These are phyloP conservation scores for Oreortyx pictus DNA, from an alignment of 2,797 vertebrate genomes.

Conservation along the genomic window DNA sequence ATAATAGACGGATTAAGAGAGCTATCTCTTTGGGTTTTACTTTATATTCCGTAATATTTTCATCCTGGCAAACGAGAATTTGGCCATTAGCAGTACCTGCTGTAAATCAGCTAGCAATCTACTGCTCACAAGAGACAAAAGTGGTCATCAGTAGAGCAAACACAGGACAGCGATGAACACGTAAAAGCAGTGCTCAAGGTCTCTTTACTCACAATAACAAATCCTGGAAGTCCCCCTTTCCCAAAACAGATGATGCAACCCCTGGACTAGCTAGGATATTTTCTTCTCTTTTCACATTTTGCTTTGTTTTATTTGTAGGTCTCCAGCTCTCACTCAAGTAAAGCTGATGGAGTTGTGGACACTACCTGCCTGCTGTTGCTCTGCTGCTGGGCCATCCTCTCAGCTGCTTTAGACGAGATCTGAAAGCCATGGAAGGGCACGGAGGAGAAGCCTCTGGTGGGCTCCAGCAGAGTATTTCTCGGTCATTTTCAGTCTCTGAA, in stretches of 20 bases:
- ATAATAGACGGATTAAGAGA: not conserved
- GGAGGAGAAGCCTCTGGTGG: not conserved
- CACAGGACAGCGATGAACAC: not conserved
- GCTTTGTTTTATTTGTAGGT: not conserved
- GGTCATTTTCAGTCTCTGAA: constrained; percentile 25
- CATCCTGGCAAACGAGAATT: not conserved
- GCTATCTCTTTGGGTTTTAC: not conserved
- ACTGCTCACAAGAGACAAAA: not conserved
- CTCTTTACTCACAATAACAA: not conserved
- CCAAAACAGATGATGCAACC: not conserved
- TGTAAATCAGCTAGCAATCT: not conserved
- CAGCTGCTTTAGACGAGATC: constrained; percentile 67
- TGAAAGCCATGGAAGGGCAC: constrained; percentile 29
- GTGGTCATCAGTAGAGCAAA: not conserved
- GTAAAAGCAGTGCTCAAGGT: not conserved
- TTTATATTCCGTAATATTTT: not conserved
- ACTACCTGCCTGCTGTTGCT: not conserved
- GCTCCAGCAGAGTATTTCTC: not conserved
- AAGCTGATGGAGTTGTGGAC: constrained; percentile 26
- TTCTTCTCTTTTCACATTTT: not conserved
- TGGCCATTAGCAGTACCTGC: not conserved
- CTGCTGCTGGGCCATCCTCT: not conserved
- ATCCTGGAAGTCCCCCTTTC: not conserved
- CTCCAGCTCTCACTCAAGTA: constrained; percentile 26
- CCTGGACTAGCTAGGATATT: constrained; percentile 32